Evolutionary conservation across 2,113 vertebrate genomes (phyloP).

Genomic region (Bagarius yarrelli): DNA sequence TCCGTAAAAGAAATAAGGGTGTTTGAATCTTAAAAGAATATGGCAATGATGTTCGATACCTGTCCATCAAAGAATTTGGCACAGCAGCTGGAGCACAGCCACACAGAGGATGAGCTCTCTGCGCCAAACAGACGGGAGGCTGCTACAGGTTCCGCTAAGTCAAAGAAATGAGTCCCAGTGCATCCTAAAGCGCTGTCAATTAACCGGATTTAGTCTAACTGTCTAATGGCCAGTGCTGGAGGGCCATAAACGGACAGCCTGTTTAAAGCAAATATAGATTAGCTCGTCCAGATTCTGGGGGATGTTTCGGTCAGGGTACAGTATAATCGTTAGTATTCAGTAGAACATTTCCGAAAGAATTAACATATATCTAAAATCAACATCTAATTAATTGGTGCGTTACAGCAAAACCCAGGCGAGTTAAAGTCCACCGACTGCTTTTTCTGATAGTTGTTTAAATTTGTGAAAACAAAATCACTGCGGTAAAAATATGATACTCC

Average conservation of each 20-base stretch:
- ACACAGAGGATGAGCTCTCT: conserved; percentile 51
- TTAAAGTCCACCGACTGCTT: not conserved
- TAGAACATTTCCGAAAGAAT: not conserved
- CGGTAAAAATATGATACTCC: not conserved
- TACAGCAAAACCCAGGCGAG: not conserved
- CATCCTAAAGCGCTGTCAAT: conserved; percentile 12
- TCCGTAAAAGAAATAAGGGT: not conserved
- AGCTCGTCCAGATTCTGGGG: too few relatives aligned
- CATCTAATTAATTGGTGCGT: too few relatives aligned
- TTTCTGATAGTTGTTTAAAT: not conserved
- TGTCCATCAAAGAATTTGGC: conserved; percentile 27
- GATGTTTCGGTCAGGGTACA: not conserved
- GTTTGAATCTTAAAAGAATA: not conserved
- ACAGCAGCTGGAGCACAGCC: conserved; percentile 46
- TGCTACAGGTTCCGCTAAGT: conserved; percentile 30
- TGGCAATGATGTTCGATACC: not conserved
- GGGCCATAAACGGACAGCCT: too few relatives aligned
- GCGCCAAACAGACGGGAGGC: not conserved
- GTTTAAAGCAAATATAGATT: not conserved
- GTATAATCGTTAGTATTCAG: not conserved
- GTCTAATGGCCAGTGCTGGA: not conserved
- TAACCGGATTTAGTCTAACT: conserved; percentile 1
- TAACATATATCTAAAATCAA: too few relatives aligned
- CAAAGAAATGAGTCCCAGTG: conserved; percentile 26
- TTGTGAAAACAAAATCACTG: not conserved